A percentile compares a stretch with the other conserved stretches of the same genome.
phyloP scores from a whole-genome alignment of 2,888 invertebrate genomes.

The Cremastinae sp. region DNA sequence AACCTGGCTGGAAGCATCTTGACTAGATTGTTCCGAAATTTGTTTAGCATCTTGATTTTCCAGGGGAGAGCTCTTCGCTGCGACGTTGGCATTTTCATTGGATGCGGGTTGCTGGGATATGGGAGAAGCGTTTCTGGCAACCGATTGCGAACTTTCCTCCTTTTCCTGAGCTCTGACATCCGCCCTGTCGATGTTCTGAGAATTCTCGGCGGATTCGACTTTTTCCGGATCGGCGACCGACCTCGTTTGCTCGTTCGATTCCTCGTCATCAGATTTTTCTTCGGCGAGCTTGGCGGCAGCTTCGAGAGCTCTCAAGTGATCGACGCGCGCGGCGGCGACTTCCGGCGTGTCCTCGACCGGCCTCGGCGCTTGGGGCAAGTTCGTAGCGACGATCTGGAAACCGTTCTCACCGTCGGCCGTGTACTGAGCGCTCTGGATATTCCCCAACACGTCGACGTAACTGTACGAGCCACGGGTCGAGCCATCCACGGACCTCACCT shows the following conservation, averaged over 20 bases:
- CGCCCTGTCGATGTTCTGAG: no score
- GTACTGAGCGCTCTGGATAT: conserved; percentile 80
- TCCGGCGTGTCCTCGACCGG: conserved; percentile 79
- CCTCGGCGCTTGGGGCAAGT: conserved; percentile 77
- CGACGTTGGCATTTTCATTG: conserved; percentile 1
- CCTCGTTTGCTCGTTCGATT: neutral
- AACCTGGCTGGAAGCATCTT: conserved; percentile 30
- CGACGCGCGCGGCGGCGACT: conserved; percentile 76
- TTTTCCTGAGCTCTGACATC: neutral
- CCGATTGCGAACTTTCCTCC: neutral
- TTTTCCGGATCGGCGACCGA: neutral
- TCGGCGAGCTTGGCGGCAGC: conserved; percentile 71
- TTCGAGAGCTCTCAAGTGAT: conserved; percentile 76
- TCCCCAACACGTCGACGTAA: conserved; percentile 80
- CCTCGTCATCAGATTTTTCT: conserved; percentile 2
- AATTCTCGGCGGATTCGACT: neutral
- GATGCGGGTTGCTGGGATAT: neutral
- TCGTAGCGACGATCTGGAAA: conserved; percentile 81
- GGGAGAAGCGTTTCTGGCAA: neutral
- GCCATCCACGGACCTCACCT: conserved; percentile 78
- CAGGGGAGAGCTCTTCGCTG: conserved; percentile 14
- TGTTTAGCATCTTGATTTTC: conserved; percentile 1
- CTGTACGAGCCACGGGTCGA: conserved; percentile 80
- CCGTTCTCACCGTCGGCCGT: conserved; percentile 80
- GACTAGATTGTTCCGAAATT: neutral